Conservation (phyloP, 2,113 vertebrate genomes). For the Theristicus caerulescens region DNA sequence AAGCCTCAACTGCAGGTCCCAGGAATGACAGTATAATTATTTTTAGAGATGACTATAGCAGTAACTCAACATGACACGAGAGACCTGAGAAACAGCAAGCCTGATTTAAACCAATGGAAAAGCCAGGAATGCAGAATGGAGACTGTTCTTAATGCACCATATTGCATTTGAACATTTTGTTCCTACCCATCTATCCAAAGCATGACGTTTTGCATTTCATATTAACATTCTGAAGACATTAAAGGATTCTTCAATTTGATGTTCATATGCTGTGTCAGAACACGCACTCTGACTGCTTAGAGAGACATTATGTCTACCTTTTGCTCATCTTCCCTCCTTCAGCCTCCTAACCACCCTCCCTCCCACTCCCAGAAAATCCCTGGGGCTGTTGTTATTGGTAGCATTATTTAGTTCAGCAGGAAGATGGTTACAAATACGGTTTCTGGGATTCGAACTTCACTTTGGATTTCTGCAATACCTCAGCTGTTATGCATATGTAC, state of each 20-base stretch:
- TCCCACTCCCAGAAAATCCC: neutral
- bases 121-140: conserved; percentile 61
- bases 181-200: conserved; percentile 57
- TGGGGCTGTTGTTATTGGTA: conserved; percentile 2
- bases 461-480: conserved; percentile 24
- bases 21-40: conserved; percentile 53
- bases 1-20: neutral
- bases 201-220: conserved; percentile 63
- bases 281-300: neutral
- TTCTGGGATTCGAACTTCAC: neutral
- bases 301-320: conserved; percentile 5
- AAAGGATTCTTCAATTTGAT: conserved; percentile 38
- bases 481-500: conserved; percentile 57
- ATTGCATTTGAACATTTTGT: conserved; percentile 66
- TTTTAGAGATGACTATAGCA: conserved; percentile 55
- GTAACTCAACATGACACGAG: conserved; percentile 38
- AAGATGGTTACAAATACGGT: neutral
- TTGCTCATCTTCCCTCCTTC: neutral
- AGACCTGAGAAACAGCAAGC: conserved; percentile 48
- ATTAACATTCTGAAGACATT: conserved; percentile 65
- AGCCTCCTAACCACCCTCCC: neutral
- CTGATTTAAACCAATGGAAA: conserved; percentile 53
- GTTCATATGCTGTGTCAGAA: conserved; percentile 56
- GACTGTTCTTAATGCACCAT: conserved; percentile 58
- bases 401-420: conserved; percentile 4